Evolutionary conservation across 2,888 invertebrate species (phyloP).

Genomic region (Rotaria sp.): DNA sequence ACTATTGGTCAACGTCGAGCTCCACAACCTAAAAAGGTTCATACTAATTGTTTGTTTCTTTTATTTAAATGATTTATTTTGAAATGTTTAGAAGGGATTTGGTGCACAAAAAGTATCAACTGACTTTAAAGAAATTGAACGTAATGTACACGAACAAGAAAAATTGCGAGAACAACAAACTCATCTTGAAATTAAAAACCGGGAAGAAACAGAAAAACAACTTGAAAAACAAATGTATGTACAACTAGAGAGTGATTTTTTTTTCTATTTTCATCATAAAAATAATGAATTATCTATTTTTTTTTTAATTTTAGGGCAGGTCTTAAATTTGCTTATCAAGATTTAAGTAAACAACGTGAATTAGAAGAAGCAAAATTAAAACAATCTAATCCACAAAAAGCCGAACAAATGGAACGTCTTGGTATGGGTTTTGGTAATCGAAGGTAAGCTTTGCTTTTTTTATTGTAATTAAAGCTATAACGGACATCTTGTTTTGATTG

Average conservation of each 20-base stretch:
- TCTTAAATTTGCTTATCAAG: conserved; percentile 53
- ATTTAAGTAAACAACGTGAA: conserved; percentile 52
- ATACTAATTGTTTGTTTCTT: not conserved
- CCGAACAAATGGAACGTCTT: conserved; percentile 78
- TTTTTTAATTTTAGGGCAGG: conserved; percentile 46
- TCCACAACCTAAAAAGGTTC: conserved; percentile 61
- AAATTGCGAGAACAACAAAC: conserved; percentile 41
- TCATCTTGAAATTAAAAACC: conserved; percentile 47
- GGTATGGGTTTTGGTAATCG: conserved; percentile 67
- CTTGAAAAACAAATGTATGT: conserved; percentile 45
- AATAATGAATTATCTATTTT: conserved; percentile 41
- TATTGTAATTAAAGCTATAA: too few species aligned
- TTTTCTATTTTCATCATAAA: too few species aligned
- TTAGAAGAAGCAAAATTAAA: conserved; percentile 69
- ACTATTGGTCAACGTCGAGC: conserved; percentile 68
- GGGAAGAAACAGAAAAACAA: conserved; percentile 64
- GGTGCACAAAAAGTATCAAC: conserved; percentile 89
- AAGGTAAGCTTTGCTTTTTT: too few species aligned
- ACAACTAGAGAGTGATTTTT: too few species aligned
- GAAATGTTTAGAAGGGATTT: conserved; percentile 65
- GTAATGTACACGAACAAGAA: conserved; percentile 69
- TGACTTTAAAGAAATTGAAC: conserved; percentile 88
- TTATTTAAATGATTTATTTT: not conserved
- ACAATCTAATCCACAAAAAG: conserved; percentile 71
- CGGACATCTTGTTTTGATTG: too few species aligned